Percentiles rank a stretch among this genome's conserved stretches.
Conservation (phyloP, 2,888 invertebrate species). For the Perizoma affinitatum region DNA sequence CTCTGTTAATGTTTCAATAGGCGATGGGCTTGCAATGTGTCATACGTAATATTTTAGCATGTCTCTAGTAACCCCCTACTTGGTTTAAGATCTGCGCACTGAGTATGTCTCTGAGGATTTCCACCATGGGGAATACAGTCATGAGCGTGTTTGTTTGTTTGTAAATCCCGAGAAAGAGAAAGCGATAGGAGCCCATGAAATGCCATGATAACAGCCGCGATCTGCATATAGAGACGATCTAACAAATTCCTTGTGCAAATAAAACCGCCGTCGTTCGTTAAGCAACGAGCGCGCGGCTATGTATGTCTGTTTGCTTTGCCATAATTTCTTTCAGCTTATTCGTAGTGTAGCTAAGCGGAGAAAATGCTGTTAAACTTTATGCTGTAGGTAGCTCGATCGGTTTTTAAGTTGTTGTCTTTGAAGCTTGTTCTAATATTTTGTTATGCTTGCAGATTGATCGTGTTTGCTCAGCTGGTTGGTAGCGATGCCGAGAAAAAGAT, state of each 20-base stretch:
- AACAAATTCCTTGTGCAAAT: constrained; percentile 48
- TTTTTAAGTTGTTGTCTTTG: constrained; percentile 31
- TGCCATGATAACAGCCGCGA: constrained; percentile 5
- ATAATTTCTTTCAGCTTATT: constrained; percentile 40
- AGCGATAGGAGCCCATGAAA: not conserved
- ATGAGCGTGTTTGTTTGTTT: no score
- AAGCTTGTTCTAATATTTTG: constrained; percentile 33
- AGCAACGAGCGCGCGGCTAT: constrained; percentile 24
- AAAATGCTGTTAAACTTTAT: constrained; percentile 31
- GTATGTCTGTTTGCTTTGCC: constrained; percentile 32
- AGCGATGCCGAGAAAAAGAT: constrained; percentile 43
- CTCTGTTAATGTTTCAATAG: no score
- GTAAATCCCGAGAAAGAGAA: not conserved
- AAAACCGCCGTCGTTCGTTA: constrained; percentile 39
- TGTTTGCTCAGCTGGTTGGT: constrained; percentile 41
- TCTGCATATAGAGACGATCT: constrained; percentile 34
- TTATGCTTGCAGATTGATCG: constrained; percentile 44
- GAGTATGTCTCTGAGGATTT: no score
- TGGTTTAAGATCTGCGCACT: no score
- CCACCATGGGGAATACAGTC: no score
- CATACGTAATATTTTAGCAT: no score
- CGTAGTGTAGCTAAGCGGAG: constrained; percentile 29
- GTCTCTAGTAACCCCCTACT: no score
- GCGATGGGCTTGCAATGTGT: no score
- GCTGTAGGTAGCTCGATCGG: constrained; percentile 21